Evolutionary conservation across 2,888 invertebrate genomes (phyloP).

Genomic region (Agelastica alni): DNA sequence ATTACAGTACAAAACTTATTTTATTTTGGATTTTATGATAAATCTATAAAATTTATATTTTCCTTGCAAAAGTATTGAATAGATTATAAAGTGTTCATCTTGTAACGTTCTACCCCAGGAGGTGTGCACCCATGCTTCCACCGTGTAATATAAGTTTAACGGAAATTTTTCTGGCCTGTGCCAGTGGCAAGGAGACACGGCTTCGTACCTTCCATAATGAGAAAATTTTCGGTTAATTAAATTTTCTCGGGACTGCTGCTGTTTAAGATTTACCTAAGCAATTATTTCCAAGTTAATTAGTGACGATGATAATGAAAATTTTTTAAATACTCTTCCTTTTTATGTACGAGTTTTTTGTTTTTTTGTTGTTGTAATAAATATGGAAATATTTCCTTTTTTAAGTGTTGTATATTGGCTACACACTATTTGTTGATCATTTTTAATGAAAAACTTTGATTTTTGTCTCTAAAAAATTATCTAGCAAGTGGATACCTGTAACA

Average conservation of each 20-base stretch:
- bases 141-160: conserved; percentile 25
- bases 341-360: no score
- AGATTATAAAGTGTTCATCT: not conserved
- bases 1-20: no score
- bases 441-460: no score
- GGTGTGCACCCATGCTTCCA: not conserved
- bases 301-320: conserved; percentile 30
- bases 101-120: not conserved
- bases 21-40: no score
- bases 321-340: conserved; percentile 7
- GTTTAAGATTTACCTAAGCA: conserved; percentile 28
- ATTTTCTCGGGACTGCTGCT: conserved; percentile 23
- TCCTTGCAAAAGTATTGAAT: not conserved
- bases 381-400: no score
- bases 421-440: no score
- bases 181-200: no score
- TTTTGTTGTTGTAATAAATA: no score
- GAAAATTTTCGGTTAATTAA: conserved; percentile 32
- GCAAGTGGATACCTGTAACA: no score
- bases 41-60: not conserved
- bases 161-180: conserved; percentile 30
- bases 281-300: conserved; percentile 29
- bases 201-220: conserved; percentile 26
- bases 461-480: no score
- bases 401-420: no score